Base-by-base conservation (phyloP, 2,797 vertebrate genomes). In the Poeciliopsis presidionis region DNA sequence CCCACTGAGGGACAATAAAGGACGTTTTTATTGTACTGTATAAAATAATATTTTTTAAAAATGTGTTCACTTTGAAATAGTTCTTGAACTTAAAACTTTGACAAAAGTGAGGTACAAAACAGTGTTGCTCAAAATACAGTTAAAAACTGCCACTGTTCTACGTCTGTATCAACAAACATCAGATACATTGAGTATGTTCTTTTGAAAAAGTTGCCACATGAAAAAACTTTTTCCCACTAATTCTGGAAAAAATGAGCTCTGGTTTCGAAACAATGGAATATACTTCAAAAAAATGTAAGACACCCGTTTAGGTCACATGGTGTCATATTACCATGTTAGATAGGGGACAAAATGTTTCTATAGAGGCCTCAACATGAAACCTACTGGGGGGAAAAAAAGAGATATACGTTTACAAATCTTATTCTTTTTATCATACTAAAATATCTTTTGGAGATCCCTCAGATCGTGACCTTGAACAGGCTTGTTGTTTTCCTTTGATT, bases 261-360 rank as follows among this genome's bases (percentile, higher is more conserved):
- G 28, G 1, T 36, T 83, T 43, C 3, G 20, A 63, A 41, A 47
- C 25, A 28, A 28, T 22, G n/a, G 45, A 70, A 41, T 74, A 16
- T 46, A 20, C 12, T n/a, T 75, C 36, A 45, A 46, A 70, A 73
- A 71, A 73, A 70, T 51, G 55, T 61, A 33, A 79, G 77, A 72
- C 43, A 7, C 14, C 75, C n/a, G 0, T 28, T 53, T 49, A 57
- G 79, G 46, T 70, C 65, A 59, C 43, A 80, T 33, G 73, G 53
- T 51, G 72, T 87, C 74, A 70, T 30, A 75, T 83, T 78, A 74
- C 79, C 81, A 1, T 0, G 46, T 36, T 72, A 76, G 75, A 57
- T 18, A 8, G 72, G 72, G 81, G 76, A 74, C 53, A 41, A 57
- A 51, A 61, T 63, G 73, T 82, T 75, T 87, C 77, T 39, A 65